A percentile compares a stretch with the other conserved stretches of the same genome.
These are phyloP conservation scores for Eublepharis macularius DNA, from an alignment of 2,113 vertebrate species.

Conservation along the genomic window DNA sequence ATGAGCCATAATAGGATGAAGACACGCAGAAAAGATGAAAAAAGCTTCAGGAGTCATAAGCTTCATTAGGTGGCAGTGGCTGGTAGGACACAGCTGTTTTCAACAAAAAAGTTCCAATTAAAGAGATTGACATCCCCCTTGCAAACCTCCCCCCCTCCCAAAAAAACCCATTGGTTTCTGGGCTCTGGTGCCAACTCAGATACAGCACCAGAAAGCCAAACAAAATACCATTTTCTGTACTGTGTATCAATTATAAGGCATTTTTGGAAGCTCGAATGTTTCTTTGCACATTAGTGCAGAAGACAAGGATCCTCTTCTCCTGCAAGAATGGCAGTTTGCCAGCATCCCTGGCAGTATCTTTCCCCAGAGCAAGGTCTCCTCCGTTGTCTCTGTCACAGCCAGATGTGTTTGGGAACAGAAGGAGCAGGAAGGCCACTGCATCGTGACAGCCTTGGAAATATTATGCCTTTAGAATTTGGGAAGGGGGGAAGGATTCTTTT, in stretches of 20 bases:
- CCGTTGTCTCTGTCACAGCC: no score
- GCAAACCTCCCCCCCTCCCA: no score
- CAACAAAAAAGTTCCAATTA: not conserved
- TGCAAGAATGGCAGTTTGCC: not conserved
- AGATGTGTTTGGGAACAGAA: no score
- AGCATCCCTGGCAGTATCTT: not conserved
- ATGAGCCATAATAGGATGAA: not conserved
- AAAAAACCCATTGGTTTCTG: not conserved
- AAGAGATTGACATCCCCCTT: not conserved
- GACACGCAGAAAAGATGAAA: not conserved
- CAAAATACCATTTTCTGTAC: not conserved
- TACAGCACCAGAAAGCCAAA: not conserved
- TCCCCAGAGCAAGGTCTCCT: no score
- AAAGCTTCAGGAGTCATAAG: not conserved
- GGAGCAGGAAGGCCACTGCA: no score
- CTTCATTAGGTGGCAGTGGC: not conserved
- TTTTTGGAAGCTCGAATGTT: not conserved
- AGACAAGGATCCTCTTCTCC: not conserved
- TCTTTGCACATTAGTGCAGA: not conserved
- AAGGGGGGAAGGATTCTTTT: no score
- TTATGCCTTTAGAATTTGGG: no score
- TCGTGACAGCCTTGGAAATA: no score
- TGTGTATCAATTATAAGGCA: not conserved
- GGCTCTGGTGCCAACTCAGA: not conserved
- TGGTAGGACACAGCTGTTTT: not conserved